Conservation (phyloP, 2,888 invertebrate species). For the Chaetogeoica ovagalla region DNA sequence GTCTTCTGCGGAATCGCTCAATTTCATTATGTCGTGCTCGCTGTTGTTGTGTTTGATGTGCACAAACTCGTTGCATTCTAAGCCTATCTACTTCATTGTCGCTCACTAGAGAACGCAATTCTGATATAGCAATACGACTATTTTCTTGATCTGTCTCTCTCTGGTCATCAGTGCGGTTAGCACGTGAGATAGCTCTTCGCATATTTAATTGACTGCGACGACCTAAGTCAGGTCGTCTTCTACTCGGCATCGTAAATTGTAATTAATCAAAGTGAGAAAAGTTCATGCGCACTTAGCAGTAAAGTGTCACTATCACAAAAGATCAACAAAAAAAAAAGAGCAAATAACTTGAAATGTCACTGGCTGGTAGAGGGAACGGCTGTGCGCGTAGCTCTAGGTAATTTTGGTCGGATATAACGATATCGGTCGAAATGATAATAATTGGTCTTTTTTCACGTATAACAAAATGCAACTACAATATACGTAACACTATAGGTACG, state of each 20-base stretch:
- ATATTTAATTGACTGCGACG: slow-evolving; percentile 21
- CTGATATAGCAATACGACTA: slow-evolving; percentile 19
- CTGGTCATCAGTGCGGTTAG: slow-evolving; percentile 24
- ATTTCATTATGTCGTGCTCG: slow-evolving; percentile 22
- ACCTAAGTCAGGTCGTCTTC: slow-evolving; percentile 17
- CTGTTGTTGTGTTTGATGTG: slow-evolving; percentile 31
- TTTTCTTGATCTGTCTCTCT: slow-evolving; percentile 13
- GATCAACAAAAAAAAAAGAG: slow-evolving; percentile 16
- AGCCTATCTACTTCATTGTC: slow-evolving; percentile 12
- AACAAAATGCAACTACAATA: no score
- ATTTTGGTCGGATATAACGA: no score
- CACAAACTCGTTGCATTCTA: slow-evolving; percentile 26
- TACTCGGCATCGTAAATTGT: slow-evolving; percentile 12
- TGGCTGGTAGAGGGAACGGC: no score
- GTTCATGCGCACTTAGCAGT: slow-evolving; percentile 20
- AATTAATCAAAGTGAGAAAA: slow-evolving; percentile 14
- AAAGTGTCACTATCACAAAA: slow-evolving; percentile 20
- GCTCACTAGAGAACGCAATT: no score
- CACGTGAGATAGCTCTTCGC: slow-evolving; percentile 20
- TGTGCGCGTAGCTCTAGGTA: no score
- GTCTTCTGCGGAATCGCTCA: slow-evolving; percentile 27
- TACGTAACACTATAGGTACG: no score
- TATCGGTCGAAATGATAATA: no score
- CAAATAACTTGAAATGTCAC: slow-evolving; percentile 17
- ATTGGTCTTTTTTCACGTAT: no score